Evolutionary conservation across 2,113 vertebrate species (phyloP).

Genomic region (Sprattus sprattus): DNA sequence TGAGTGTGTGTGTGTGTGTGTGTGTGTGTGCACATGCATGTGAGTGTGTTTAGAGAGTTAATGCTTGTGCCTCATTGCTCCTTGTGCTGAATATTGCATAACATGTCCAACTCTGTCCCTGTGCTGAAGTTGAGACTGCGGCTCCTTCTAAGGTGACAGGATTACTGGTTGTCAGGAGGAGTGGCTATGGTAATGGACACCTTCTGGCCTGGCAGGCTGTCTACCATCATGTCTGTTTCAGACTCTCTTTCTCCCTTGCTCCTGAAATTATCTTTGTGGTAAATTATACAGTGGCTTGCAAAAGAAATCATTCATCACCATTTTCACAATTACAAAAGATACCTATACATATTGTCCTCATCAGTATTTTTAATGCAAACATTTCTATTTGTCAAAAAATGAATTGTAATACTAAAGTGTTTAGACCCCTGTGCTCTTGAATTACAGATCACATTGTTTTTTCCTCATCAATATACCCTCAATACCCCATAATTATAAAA

Average conservation of each 20-base stretch:
- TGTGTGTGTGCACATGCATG: neutral
- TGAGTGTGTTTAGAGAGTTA: neutral
- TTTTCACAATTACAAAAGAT: no score
- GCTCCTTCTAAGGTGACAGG: neutral
- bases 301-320: no score
- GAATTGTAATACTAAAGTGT: no score
- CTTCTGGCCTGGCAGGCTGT: neutral
- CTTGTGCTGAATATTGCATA: neutral
- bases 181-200: neutral
- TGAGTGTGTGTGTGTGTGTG: neutral
- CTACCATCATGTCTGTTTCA: neutral
- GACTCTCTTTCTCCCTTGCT: neutral
- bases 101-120: neutral
- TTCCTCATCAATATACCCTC: no score
- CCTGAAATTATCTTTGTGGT: no score
- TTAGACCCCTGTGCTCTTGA: neutral
- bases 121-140: neutral
- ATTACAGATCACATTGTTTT: no score
- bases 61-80: neutral
- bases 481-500: no score
- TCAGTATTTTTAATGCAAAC: no score
- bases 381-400: no score
- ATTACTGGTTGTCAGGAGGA: neutral
- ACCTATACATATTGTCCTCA: no score
- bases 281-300: neutral